Base-by-base conservation (phyloP, 2,113 vertebrate species). In the Channa argus region DNA sequence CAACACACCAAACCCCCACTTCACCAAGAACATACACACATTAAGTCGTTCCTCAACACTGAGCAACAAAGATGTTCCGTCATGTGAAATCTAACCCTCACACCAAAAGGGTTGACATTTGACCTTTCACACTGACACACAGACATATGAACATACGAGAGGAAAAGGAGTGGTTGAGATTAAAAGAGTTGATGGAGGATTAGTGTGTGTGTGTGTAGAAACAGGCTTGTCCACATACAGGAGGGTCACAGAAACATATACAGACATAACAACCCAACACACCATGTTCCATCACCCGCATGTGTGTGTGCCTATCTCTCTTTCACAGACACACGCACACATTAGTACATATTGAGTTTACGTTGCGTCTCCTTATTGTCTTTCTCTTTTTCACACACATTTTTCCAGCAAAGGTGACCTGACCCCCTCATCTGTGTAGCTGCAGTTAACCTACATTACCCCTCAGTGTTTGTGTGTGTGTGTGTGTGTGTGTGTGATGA, bases 211-310 rank as follows among this genome's bases (percentile, higher is more conserved):
- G 50, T 47, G 77, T 75, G 71, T 71, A 47, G 14, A 1, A 71
- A 54, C 33, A 56, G 39, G 45, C 33, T 45, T 73, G 65, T 43
- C 69, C 73, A 78, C 49, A 43, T 90, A 86, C 91, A 53, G 72
- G 47, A 83, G 92, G 94, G 94, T 95, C 94, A 95, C 90, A 79
- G 89, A 93, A 94, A 94, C 93, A 94, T 91, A 92, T 90, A 94
- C 86, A 96, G 95, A 96, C 96, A 96, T 94, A 96, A 96, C 94
- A 96, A 91, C 79, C 88, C 89, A 91, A 91, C 91, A 78, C 78
- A 92, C 87, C 77, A 45, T 80, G 64, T 74, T 63, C 68, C 65
- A 14, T 58, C 46, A 65, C 58, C 66, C 63, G 50, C 15, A 3
- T 50, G n/a, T 73, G 71, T 63, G 63, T 63, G 43, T 63, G 63